Conservation (phyloP, 2,888 invertebrate species). For the Drosophila birchii region DNA sequence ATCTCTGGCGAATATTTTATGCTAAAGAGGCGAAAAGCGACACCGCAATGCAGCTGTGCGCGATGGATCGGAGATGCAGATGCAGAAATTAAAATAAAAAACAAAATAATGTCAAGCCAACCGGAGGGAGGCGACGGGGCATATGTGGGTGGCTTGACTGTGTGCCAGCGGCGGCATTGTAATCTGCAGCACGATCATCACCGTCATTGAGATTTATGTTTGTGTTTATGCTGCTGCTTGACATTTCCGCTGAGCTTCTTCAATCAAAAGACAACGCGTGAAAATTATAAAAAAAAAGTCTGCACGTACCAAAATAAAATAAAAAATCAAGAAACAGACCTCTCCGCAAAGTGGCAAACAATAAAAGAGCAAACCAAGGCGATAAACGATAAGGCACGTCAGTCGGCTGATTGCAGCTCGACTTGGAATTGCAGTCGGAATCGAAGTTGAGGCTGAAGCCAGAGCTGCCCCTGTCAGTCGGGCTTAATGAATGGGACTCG, state of each 20-base stretch:
- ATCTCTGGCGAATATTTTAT: conserved; percentile 47
- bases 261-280: conserved; percentile 68
- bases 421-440: conserved; percentile 17
- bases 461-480: conserved; percentile 46
- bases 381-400: conserved; percentile 78
- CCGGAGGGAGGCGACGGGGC: conserved; percentile 20
- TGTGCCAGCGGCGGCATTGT: conserved; percentile 23
- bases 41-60: conserved; percentile 40
- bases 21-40: conserved; percentile 49
- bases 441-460: conserved; percentile 19
- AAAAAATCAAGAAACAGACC: neutral
- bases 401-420: conserved; percentile 47
- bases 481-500: conserved; percentile 66
- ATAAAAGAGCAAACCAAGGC: conserved; percentile 71
- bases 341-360: conserved; percentile 72
- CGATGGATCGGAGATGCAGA: conserved; percentile 22
- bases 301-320: conserved; percentile 46
- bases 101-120: conserved; percentile 24
- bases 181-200: conserved; percentile 46
- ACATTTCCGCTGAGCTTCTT: conserved; percentile 77
- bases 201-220: conserved; percentile 75
- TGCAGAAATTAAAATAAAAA: conserved; percentile 20
- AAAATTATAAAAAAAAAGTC: conserved; percentile 26
- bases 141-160: conserved; percentile 48
- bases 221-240: conserved; percentile 73